These are phyloP conservation scores for Cygnus atratus DNA, from an alignment of 2,113 vertebrate species.

Conservation along the genomic window DNA sequence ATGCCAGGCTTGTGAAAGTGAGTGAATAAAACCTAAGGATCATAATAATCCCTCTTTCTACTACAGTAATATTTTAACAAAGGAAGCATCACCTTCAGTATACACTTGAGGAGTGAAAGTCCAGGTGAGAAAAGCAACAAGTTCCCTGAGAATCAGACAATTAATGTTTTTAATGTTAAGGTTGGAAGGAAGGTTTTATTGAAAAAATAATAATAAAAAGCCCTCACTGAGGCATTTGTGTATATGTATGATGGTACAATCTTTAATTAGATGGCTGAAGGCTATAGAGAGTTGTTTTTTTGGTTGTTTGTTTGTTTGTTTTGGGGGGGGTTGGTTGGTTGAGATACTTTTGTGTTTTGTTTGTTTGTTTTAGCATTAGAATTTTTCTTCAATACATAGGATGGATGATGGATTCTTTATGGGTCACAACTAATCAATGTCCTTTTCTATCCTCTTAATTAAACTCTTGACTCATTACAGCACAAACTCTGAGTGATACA, in stretches of 20 bases:
- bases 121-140: not conserved
- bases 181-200: not conserved
- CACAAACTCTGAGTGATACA: not conserved
- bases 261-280: not conserved
- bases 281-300: not conserved
- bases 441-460: not conserved
- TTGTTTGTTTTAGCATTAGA: not conserved
- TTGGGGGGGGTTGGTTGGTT: not conserved
- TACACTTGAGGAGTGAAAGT: not conserved
- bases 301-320: not conserved
- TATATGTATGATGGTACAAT: not conserved
- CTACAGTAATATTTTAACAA: not conserved
- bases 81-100: not conserved
- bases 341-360: not conserved
- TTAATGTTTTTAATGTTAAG: not conserved
- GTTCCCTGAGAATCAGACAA: not conserved
- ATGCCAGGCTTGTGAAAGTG: not conserved
- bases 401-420: not conserved
- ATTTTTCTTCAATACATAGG: not conserved
- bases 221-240: not conserved
- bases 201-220: not conserved
- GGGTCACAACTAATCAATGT: not conserved
- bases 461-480: not conserved
- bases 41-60: not conserved
- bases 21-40: not conserved